phyloP scores from a whole-genome alignment of 2,888 invertebrate species.

The Drosophila tanythrix region DNA sequence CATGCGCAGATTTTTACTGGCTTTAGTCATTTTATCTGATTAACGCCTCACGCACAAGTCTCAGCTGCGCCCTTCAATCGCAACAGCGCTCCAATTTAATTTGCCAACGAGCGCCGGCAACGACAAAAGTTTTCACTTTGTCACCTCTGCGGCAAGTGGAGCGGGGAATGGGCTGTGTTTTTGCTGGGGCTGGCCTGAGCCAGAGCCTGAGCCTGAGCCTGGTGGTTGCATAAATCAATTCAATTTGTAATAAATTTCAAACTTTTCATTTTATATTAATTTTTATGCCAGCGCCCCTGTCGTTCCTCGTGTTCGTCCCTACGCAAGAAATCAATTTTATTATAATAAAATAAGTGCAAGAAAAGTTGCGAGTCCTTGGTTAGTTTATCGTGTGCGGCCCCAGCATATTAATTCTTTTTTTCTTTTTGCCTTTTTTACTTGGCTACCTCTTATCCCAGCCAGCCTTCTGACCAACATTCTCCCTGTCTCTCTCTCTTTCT shows the following conservation, averaged over 20 bases:
- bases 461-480: conserved; percentile 16
- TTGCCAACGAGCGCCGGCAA: conserved; percentile 51
- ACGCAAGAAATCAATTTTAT: conserved; percentile 74
- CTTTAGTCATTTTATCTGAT: conserved; percentile 66
- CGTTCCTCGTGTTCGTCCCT: conserved; percentile 21
- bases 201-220: not conserved
- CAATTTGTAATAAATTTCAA: conserved; percentile 80
- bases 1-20: conserved; percentile 43
- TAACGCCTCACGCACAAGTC: conserved; percentile 58
- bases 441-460: conserved; percentile 20
- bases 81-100: conserved; percentile 59
- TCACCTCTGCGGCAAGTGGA: conserved; percentile 60
- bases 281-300: conserved; percentile 67
- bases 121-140: conserved; percentile 72
- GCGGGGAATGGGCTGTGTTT: not conserved
- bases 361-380: conserved; percentile 62
- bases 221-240: conserved; percentile 73
- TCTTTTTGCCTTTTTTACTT: conserved; percentile 52
- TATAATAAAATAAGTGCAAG: conserved; percentile 75
- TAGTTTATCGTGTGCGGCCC: conserved; percentile 60
- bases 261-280: conserved; percentile 80
- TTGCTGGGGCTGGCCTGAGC: not conserved
- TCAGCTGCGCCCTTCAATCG: conserved; percentile 41
- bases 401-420: conserved; percentile 52
- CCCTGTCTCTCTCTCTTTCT: conserved; percentile 21